Base-by-base conservation (phyloP, 2,797 vertebrate species). In the Pagetopsis macropterus region DNA sequence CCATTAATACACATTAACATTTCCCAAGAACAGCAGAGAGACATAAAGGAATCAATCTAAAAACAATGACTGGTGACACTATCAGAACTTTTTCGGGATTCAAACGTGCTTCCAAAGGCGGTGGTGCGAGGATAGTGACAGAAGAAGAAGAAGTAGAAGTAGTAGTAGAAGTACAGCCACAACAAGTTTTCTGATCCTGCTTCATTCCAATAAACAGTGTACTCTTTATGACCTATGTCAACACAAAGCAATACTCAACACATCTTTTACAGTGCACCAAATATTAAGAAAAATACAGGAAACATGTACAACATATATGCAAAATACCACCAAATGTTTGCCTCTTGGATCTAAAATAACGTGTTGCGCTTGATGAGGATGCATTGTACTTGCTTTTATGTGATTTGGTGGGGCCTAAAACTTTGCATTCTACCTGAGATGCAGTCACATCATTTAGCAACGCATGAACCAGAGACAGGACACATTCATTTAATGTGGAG, bases 361-460 rank as follows among this genome's bases (percentile, higher is more conserved):
- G 83, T 78, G 83, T 90, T 74, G 79, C 76, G 82, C 59, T 83
- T 90, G 83, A 77, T 86, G 78, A 60, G 21, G 81, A 87, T 83
- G 83, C 70, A 72, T 82, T 83, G 61, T 83, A 83, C 78, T 88
- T 83, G 76, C 72, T 84, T 65, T 71, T 43, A 91, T 87, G 91
- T 92, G 64, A 45, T 82, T 37, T 93, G 58, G 93, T 94, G 95
- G 96, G 91, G 96, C 95, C 94, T 94, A 89, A 92, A 37, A 93
- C 89, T 95, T 97, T 94, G 96, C 96, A 92, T 96, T 97, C 97
- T 98, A 97, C 97, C 97, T 98, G 97, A 98, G 98, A 97, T 96
- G 95, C 96, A 97, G 92, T 92, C 96, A 96, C 94, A 96, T 95
- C 93, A 91, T 90, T 96, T 92, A 87, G 89, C 88, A 87, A 96